Evolutionary conservation across 2,888 invertebrate genomes (phyloP).

Genomic region (Pseudeuparius sepicola): DNA sequence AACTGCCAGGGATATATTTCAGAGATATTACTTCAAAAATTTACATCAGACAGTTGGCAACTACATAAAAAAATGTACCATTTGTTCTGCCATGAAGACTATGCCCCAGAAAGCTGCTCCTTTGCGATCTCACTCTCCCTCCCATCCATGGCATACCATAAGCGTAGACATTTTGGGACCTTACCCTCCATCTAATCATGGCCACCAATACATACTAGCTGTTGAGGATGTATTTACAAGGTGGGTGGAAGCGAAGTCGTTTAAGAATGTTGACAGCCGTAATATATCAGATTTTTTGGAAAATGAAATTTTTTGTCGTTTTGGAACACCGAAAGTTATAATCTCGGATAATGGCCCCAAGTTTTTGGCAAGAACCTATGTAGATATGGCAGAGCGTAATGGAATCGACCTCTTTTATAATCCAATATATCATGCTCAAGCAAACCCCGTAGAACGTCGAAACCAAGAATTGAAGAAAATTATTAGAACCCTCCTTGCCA

Average conservation of each 20-base stretch:
- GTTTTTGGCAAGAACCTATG: neutral
- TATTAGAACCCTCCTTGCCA: constrained; percentile 16
- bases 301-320: constrained; percentile 10
- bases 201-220: constrained; percentile 5
- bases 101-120: constrained; percentile 1
- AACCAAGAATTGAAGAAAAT: constrained; percentile 26
- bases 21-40: constrained; percentile 4
- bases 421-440: constrained; percentile 23
- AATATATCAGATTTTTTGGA: constrained; percentile 4
- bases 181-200: neutral
- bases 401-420: constrained; percentile 16
- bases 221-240: constrained; percentile 12
- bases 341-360: constrained; percentile 17
- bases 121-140: constrained; percentile 3
- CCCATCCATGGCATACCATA: constrained; percentile 5
- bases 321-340: constrained; percentile 9
- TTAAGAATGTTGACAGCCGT: neutral
- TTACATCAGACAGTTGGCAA: neutral
- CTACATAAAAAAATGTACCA: constrained; percentile 5
- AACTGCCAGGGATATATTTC: constrained; percentile 1
- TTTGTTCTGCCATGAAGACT: constrained; percentile 5
- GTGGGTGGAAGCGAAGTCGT: constrained; percentile 10
- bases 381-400: constrained; percentile 11
- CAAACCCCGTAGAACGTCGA: constrained; percentile 23
- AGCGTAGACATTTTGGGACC: constrained; percentile 12